Percentiles rank a stretch among this genome's conserved stretches.
Conservation (phyloP, 1,140 invertebrate species). For the Pseudomyrmex sp. region DNA sequence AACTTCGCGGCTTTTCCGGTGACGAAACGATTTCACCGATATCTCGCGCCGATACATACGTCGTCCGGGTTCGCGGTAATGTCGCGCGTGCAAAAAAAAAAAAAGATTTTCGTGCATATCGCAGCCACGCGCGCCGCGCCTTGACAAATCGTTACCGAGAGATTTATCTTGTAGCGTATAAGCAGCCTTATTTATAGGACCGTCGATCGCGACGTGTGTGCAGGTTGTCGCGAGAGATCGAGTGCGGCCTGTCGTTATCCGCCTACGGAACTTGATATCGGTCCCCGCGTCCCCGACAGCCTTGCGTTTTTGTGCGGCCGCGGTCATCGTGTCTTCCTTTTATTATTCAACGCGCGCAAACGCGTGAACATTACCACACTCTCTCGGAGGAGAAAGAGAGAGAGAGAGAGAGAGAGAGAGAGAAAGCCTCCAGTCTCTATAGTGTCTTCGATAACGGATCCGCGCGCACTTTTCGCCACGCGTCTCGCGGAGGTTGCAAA, state of each 20-base stretch:
- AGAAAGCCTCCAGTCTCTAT: neutral
- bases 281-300: constrained; percentile 14
- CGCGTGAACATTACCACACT: constrained; percentile 5
- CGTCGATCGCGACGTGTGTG: constrained; percentile 55
- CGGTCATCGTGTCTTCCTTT: constrained; percentile 17
- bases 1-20: neutral
- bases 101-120: constrained; percentile 38
- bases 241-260: constrained; percentile 39
- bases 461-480: neutral
- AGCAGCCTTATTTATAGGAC: constrained; percentile 56
- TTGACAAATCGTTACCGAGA: constrained; percentile 62
- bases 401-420: no score
- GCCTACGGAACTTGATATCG: constrained; percentile 55
- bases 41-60: neutral
- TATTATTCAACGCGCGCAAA: constrained; percentile 27
- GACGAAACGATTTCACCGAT: constrained; percentile 48
- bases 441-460: constrained; percentile 31
- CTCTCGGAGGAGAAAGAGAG: neutral
- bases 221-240: constrained; percentile 57
- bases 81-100: no score
- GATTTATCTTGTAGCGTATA: constrained; percentile 62
- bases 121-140: constrained; percentile 29
- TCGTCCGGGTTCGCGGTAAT: no score
- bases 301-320: constrained; percentile 5
- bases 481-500: constrained; percentile 4